These are phyloP conservation scores for Sparus aurata DNA, from an alignment of 2,797 vertebrate genomes.

Conservation along the genomic window DNA sequence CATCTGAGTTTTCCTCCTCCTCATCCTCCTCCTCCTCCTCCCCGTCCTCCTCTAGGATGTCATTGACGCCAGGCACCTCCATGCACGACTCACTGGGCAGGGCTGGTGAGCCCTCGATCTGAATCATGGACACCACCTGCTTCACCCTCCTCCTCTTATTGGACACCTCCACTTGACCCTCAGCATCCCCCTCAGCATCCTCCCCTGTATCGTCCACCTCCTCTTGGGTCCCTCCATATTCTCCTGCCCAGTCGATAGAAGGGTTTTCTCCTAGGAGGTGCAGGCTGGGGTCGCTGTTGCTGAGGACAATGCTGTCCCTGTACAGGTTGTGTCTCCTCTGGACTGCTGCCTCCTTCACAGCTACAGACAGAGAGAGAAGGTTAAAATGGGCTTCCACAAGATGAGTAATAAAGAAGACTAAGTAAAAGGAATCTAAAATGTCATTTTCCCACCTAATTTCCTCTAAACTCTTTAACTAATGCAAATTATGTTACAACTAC, in stretches of 20 bases:
- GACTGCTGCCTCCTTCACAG: conserved; percentile 95
- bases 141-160: conserved; percentile 87
- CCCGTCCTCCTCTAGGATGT: conserved; percentile 66
- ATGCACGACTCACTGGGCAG: conserved; percentile 75
- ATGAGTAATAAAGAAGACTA: neutral
- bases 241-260: conserved; percentile 90
- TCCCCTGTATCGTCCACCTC: conserved; percentile 11
- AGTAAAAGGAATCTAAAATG: too few species aligned
- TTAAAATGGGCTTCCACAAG: neutral
- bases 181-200: neutral
- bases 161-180: conserved; percentile 35
- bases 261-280: conserved; percentile 89
- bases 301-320: conserved; percentile 95
- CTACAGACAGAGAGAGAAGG: conserved; percentile 72
- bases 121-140: conserved; percentile 95
- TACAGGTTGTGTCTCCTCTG: conserved; percentile 97
- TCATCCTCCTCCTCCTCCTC: neutral
- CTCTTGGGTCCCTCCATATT: conserved; percentile 75
- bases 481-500: too few species aligned
- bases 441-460: too few species aligned
- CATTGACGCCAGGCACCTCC: conserved; percentile 72
- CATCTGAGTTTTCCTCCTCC: neutral
- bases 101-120: conserved; percentile 74
- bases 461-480: too few species aligned
- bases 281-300: conserved; percentile 95